Evolutionary conservation across 2,888 invertebrate species (phyloP).

Genomic region (Stomorhina lunata): DNA sequence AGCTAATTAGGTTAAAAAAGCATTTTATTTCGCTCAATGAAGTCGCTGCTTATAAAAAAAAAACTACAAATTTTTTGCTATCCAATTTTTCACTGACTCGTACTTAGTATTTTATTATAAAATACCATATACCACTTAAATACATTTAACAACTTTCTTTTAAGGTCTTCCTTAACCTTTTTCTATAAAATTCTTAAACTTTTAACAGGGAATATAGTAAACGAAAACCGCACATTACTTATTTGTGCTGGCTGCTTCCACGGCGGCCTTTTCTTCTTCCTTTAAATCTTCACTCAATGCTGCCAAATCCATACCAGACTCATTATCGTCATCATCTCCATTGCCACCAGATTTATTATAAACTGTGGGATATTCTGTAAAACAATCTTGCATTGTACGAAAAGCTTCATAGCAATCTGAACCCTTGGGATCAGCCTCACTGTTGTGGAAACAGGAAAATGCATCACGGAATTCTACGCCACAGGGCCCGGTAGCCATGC

Average conservation of each 20-base stretch:
- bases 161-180: not conserved
- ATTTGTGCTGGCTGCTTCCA: slow-evolving; percentile 46
- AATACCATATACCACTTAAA: slow-evolving; percentile 11
- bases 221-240: not conserved
- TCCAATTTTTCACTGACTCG: too few relatives aligned
- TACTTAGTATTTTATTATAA: slow-evolving; percentile 46
- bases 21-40: too few relatives aligned
- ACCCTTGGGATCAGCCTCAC: slow-evolving; percentile 93
- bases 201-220: slow-evolving; percentile 12
- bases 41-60: not conserved
- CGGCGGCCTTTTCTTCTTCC: slow-evolving; percentile 64
- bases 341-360: slow-evolving; percentile 88
- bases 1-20: too few relatives aligned
- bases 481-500: slow-evolving; percentile 98
- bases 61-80: too few relatives aligned
- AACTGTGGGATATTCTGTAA: slow-evolving; percentile 91
- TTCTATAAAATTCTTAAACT: slow-evolving; percentile 5
- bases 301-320: slow-evolving; percentile 70
- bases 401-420: slow-evolving; percentile 95
- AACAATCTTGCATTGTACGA: slow-evolving; percentile 94
- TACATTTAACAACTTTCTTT: not conserved
- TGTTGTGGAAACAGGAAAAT: slow-evolving; percentile 96
- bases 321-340: slow-evolving; percentile 81
- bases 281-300: slow-evolving; percentile 67
- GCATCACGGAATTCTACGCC: slow-evolving; percentile 95